Conservation (phyloP, 2,113 vertebrate genomes). For the Phylloscopus trochilus region DNA sequence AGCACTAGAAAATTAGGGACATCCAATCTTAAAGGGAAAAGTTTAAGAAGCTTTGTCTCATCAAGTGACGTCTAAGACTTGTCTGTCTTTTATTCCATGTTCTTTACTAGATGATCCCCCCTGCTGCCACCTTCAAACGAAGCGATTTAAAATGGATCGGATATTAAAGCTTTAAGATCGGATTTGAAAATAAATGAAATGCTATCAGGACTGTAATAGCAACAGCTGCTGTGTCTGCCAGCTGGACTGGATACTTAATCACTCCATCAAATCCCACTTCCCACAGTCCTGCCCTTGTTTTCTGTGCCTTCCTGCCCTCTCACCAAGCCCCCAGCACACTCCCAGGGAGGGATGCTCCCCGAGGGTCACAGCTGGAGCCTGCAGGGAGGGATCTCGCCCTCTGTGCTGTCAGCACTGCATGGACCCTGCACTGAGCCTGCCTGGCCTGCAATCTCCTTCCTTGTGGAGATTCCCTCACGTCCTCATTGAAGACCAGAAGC, state of each 20-base stretch:
- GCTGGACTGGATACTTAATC: slow-evolving; percentile 18
- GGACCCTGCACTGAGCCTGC: not conserved
- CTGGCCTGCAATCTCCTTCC: not conserved
- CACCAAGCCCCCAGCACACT: accelerated
- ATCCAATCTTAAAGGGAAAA: not conserved
- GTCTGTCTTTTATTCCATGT: not conserved
- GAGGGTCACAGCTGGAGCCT: not conserved
- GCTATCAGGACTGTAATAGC: slow-evolving; percentile 2
- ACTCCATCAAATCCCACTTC: not conserved
- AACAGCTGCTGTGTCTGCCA: slow-evolving; percentile 29
- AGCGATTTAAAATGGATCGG: slow-evolving; percentile 1
- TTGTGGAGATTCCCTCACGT: too few species aligned
- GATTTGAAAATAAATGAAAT: slow-evolving; percentile 48
- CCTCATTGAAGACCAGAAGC: too few species aligned
- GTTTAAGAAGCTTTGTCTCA: slow-evolving; percentile 4
- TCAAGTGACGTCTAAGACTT: not conserved
- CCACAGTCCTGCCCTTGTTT: not conserved
- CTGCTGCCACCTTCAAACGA: slow-evolving; percentile 21
- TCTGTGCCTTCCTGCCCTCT: not conserved
- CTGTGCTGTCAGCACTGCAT: not conserved
- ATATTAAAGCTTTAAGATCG: slow-evolving; percentile 39
- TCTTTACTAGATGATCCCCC: not conserved
- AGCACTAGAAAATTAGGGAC: not conserved
- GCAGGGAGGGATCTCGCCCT: not conserved
- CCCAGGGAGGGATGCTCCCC: not conserved